A percentile compares a stretch with the other conserved stretches of the same genome.
phyloP scores from a whole-genome alignment of 2,797 vertebrate species.

The Poecile montanus region DNA sequence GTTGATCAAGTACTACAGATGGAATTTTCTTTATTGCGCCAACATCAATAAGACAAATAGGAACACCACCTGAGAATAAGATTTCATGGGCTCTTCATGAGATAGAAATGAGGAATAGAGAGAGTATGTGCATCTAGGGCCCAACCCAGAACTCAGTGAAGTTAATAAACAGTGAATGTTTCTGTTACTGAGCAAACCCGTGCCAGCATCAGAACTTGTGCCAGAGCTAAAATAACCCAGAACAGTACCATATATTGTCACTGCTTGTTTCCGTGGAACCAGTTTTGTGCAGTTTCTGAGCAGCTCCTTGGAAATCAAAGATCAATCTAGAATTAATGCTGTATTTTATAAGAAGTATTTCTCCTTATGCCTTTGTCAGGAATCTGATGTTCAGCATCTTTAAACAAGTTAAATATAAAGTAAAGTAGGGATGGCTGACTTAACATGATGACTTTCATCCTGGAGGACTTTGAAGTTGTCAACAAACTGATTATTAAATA shows the following conservation, averaged over 20 bases:
- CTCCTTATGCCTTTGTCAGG: not conserved
- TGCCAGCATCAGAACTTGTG: not conserved
- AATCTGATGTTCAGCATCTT: not conserved
- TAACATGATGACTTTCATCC: not conserved
- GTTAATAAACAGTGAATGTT: not conserved
- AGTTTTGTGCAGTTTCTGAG: not conserved
- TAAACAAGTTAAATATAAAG: constrained; percentile 6
- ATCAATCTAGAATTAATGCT: not conserved
- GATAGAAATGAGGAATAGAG: not conserved
- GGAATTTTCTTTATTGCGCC: not conserved
- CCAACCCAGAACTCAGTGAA: not conserved
- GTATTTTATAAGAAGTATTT: not conserved
- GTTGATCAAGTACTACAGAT: not conserved
- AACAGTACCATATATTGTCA: not conserved
- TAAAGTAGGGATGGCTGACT: not conserved
- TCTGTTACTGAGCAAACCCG: not conserved
- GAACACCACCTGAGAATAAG: not conserved
- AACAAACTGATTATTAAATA: constrained; percentile 20
- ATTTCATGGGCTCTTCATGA: not conserved
- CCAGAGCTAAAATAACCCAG: not conserved
- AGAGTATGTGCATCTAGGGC: not conserved
- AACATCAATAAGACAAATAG: not conserved
- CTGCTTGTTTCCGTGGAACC: not conserved
- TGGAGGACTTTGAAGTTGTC: constrained; percentile 17
- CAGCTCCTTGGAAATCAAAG: not conserved